Evolutionary conservation across 2,113 vertebrate species (phyloP).

Genomic region (Macaca nemestrina): DNA sequence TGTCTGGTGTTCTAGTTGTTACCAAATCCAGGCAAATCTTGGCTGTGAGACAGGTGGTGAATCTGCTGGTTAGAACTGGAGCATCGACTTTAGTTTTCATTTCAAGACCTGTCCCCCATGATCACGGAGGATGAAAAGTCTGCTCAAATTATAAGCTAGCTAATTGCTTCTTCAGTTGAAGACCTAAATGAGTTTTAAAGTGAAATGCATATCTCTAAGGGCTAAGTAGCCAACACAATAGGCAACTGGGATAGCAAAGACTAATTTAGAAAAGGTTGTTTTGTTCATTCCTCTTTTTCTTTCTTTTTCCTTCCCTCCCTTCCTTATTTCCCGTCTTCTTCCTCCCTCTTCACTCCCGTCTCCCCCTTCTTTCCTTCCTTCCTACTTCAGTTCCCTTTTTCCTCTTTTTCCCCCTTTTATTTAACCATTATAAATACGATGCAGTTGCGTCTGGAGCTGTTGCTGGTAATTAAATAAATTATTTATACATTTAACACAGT

Average conservation of each 20-base stretch:
- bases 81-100: neutral
- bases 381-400: neutral
- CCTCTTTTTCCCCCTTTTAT: neutral
- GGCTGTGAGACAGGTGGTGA: neutral
- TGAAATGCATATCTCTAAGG: slow-evolving; percentile 68
- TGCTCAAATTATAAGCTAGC: slow-evolving; percentile 69
- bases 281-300: too few relatives aligned
- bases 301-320: too few relatives aligned
- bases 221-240: slow-evolving; percentile 63
- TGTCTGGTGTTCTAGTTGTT: neutral
- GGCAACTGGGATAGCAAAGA: slow-evolving; percentile 38
- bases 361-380: neutral
- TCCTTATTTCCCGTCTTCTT: fast-evolving
- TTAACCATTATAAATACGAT: slow-evolving; percentile 52
- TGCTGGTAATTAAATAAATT: slow-evolving; percentile 84
- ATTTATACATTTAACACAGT: slow-evolving; percentile 85
- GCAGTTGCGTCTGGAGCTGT: slow-evolving; percentile 48
- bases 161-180: slow-evolving; percentile 81
- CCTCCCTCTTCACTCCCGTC: fast-evolving
- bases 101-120: slow-evolving; percentile 33
- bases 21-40: neutral
- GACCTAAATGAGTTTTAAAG: slow-evolving; percentile 80
- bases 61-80: neutral
- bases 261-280: neutral
- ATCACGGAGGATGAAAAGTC: slow-evolving; percentile 55